A percentile compares a stretch with the other conserved stretches of the same genome.
Conservation (phyloP, 2,113 vertebrate species). For the Pygathrix nemaeus region DNA sequence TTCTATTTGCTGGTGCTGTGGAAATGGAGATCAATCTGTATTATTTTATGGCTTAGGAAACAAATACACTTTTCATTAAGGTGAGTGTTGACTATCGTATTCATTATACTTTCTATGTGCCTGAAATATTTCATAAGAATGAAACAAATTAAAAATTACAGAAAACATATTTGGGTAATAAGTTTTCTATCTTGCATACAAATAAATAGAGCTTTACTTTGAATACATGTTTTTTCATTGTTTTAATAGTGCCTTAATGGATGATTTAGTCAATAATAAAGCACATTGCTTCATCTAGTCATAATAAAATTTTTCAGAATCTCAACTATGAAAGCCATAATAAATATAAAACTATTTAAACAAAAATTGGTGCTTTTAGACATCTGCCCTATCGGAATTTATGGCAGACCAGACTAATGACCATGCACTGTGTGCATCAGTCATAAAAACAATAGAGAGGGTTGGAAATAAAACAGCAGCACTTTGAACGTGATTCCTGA, state of each 20-base stretch:
- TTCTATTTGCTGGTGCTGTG: background rate
- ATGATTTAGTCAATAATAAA: background rate
- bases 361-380: background rate
- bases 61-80: background rate
- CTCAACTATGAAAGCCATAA: background rate
- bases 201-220: background rate
- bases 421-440: background rate
- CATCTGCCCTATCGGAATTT: background rate
- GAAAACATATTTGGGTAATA: background rate
- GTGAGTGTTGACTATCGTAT: background rate
- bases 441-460: background rate
- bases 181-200: background rate
- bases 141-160: background rate
- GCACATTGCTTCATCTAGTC: background rate
- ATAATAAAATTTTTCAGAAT: background rate
- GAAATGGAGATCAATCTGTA: background rate
- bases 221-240: background rate
- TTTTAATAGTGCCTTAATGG: background rate
- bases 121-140: background rate
- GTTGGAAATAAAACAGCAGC: background rate
- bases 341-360: background rate
- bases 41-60: conserved; percentile 1
- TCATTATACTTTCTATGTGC: background rate
- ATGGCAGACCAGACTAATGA: background rate
- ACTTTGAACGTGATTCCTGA: background rate